Evolutionary conservation across 2,888 invertebrate genomes (phyloP), one percentile per base, ranked within the genome.

Genomic region (Ectobius pallidus): DNA sequence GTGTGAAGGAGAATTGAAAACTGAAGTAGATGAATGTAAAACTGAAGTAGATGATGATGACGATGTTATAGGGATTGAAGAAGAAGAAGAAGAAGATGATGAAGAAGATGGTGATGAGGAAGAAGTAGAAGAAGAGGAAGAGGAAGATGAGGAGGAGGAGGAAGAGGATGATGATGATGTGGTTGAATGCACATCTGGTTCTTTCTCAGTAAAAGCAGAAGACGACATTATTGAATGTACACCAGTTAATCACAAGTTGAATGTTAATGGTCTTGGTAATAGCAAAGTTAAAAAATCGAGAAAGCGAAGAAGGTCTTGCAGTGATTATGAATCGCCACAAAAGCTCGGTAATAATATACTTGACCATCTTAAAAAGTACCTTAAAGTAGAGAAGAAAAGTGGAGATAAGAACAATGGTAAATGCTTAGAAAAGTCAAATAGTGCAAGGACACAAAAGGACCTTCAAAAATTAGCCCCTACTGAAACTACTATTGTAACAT

Each of bases 131-230:
- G 49, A 68, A 46, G 27, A 44, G 3, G 14, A 20, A 20, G 44
- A 42, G 3, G 22, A 34, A 20, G 49, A 44, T n/a, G n/a, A 14
- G n/a, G 27, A 30, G 27, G n/a, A 16, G n/a, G 49, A 46, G 7
- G 67, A 25, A 4, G 52, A 69, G 11, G 25, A 49, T 46, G 52
- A 65, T 63, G 52, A 71, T 34, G 71, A 65, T 20, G 63, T 34
- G 16, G 25, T 71, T 39, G 39, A 49, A 39, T 63, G 52, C 11
- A 6, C 46, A n/a, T 39, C 62, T 16, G 49, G 14, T 4, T 27
- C 46, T 20, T 32, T 34, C 9, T 18, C 69, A 58, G 7, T 30
- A 1, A 58, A 58, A 58, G n/a, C n/a, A 4, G 58, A 58, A 30
- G 30, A 30, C 30, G 30, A 30, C 7, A 4, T 16, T 25, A 30